A percentile compares a stretch with the other conserved stretches of the same genome.
Conservation (phyloP, 2,888 invertebrate species). For the Sinodicranocentrus sp. region DNA sequence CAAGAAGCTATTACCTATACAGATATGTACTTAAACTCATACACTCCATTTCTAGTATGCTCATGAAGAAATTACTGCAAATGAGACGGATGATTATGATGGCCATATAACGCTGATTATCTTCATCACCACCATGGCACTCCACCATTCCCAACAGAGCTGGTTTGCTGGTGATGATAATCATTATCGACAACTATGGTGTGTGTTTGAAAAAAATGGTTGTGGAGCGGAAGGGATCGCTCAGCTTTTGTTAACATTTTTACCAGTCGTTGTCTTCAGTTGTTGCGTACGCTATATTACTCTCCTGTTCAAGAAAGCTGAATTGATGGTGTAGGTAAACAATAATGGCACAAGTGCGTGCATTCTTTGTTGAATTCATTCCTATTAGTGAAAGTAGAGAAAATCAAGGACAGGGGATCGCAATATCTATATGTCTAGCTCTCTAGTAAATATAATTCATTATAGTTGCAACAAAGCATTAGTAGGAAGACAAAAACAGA, state of each 20-base stretch:
- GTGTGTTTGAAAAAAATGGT: constrained; percentile 39
- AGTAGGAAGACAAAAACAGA: constrained; percentile 25
- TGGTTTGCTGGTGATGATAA: constrained; percentile 53
- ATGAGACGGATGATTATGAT: constrained; percentile 67
- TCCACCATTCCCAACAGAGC: constrained; percentile 35
- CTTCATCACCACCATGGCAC: constrained; percentile 46
- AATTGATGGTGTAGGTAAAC: constrained; percentile 70
- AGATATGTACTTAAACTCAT: not conserved
- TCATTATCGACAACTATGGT: constrained; percentile 55
- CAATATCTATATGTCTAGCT: constrained; percentile 23
- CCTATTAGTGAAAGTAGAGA: constrained; percentile 22
- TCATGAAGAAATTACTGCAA: constrained; percentile 64
- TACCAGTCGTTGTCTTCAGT: not conserved
- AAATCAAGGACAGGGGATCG: constrained; percentile 1
- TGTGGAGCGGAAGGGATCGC: constrained; percentile 25
- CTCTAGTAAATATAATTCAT: constrained; percentile 60
- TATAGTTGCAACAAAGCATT: constrained; percentile 13
- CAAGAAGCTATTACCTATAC: not conserved
- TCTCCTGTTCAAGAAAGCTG: constrained; percentile 29
- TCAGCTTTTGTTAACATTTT: constrained; percentile 4
- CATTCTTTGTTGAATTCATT: constrained; percentile 34
- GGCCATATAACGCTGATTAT: constrained; percentile 62
- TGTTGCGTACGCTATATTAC: not conserved
- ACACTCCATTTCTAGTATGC: constrained; percentile 9
- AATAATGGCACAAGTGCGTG: constrained; percentile 70